Evolutionary conservation across 1,140 invertebrate species (phyloP).

Genomic region (Macrocentrus cingulum): DNA sequence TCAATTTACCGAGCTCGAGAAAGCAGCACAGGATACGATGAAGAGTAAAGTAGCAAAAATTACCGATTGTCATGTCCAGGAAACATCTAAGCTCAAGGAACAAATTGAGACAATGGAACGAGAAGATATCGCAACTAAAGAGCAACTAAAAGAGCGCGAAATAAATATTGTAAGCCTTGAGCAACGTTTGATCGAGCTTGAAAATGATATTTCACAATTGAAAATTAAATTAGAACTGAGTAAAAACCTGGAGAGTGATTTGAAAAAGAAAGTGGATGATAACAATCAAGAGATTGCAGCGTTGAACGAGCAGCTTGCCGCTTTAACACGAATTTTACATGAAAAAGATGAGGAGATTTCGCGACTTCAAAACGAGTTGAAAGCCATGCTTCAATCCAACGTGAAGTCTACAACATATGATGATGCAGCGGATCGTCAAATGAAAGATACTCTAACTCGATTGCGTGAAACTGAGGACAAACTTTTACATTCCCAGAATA

Average conservation of each 20-base stretch:
- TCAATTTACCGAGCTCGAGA: conserved; percentile 2
- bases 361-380: conserved; percentile 17
- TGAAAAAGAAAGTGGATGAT: neutral
- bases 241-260: neutral
- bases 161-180: too few species aligned
- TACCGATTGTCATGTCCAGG: too few species aligned
- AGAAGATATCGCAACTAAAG: too few species aligned
- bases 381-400: neutral
- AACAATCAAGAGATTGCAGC: conserved; percentile 5
- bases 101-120: conserved; percentile 12
- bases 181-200: conserved; percentile 7
- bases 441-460: conserved; percentile 24
- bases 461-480: conserved; percentile 16
- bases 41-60: too few species aligned
- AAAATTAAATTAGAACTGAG: conserved; percentile 26
- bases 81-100: too few species aligned
- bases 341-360: conserved; percentile 26
- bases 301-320: neutral
- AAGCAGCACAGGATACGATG: too few species aligned
- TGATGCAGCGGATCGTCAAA: conserved; percentile 16
- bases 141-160: too few species aligned
- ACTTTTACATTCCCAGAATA: neutral
- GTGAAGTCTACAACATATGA: neutral
- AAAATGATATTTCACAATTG: conserved; percentile 35
- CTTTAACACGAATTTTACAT: neutral